Conservation (phyloP, 2,113 vertebrate genomes). For the Mesoclemmys tuberculata region DNA sequence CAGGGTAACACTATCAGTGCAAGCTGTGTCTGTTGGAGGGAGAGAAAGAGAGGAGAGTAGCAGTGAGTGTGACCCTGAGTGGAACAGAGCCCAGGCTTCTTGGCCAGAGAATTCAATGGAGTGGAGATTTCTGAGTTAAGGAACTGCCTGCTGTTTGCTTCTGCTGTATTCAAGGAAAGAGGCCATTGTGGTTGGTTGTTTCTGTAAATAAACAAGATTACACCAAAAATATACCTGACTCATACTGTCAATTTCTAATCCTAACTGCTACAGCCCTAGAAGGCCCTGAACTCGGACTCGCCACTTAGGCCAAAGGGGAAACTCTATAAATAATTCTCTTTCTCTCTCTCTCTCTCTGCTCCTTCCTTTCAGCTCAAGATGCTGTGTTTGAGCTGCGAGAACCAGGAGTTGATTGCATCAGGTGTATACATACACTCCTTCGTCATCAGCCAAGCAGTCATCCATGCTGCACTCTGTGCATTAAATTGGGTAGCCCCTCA, state of each 20-base stretch:
- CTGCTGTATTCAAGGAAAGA: background rate
- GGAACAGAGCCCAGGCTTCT: background rate
- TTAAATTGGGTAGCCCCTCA: background rate
- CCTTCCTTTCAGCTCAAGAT: background rate
- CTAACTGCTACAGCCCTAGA: background rate
- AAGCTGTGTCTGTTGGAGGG: background rate
- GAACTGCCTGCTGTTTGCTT: background rate
- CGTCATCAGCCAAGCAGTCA: background rate
- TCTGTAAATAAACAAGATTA: background rate
- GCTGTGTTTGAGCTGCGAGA: background rate
- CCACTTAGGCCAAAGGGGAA: background rate
- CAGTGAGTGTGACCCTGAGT: background rate
- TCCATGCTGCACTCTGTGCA: background rate
- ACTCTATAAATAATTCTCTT: background rate
- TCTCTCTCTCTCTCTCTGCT: background rate
- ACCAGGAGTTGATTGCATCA: background rate
- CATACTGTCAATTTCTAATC: background rate
- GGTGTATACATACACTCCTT: background rate
- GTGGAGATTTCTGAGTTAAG: background rate
- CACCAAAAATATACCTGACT: background rate
- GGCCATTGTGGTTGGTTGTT: fast-evolving
- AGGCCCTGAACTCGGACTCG: background rate
- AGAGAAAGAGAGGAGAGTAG: background rate
- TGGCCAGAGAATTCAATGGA: background rate
- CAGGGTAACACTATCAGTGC: background rate